Evolutionary conservation across 2,797 vertebrate genomes (phyloP), one percentile per base, ranked within the genome.

Genomic region (Decapterus maruadsi): DNA sequence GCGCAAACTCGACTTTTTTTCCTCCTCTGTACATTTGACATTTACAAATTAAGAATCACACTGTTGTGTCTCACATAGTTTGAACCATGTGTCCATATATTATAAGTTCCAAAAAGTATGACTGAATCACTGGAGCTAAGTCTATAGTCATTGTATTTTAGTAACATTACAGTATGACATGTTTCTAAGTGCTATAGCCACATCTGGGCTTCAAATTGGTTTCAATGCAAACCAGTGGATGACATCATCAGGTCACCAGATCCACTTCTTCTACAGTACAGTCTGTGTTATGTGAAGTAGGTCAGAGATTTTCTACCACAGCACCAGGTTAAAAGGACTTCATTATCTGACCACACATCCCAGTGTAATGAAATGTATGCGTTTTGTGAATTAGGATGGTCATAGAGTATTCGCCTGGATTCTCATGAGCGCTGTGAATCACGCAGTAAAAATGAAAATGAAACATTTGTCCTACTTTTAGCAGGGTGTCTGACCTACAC

Each of bases 391-490:
- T 34, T 34, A 34, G 6, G 31, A 62, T 31, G n/a, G 43, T 46
- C 42, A 57, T 13, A 43, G 5, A 4, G 0, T 16, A 51, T 57
- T 31, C 54, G 14, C 26, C 12, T 57, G 42, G 3, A 65, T 59
- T 10, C 31, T 36, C 7, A 72, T 54, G 9, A 53, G 62, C 17
- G 8, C 38, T 36, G 13, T 50, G 51, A 54, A 54, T 6, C 22
- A 54, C 4, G 1, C 5, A 14, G 4, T 51, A 54, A 13, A 54
- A 54, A 59, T 12, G 54, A 13, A 54, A 54, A 59, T 12, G 54
- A 16, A 57, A 36, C 3, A 48, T 58, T 22, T 65, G 50, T 36
- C 43, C 57, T 61, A 31, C 68, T 79, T 79, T 68, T 26, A 63
- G 48, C 40, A 54, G 38, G n/a, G 4, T 46, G 67, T 59, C 43